These are phyloP conservation scores for Erannis defoliaria DNA, from an alignment of 2,888 invertebrate species.

Conservation along the genomic window DNA sequence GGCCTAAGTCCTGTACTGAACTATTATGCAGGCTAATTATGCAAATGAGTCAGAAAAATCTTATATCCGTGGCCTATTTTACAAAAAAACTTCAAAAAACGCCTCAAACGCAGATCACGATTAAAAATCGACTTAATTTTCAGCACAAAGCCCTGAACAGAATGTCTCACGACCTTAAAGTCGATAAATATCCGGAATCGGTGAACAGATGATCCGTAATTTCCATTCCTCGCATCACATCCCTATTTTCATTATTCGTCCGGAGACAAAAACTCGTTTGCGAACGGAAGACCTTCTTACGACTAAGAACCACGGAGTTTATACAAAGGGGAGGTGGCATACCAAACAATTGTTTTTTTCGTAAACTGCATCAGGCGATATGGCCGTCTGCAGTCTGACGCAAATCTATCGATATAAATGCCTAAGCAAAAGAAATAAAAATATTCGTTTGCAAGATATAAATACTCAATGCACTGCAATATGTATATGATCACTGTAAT, in stretches of 20 bases:
- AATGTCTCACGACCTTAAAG: slow-evolving; percentile 10
- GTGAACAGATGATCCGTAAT: slow-evolving; percentile 37
- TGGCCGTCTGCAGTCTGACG: no score
- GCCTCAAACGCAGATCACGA: not conserved
- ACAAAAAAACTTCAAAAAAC: not conserved
- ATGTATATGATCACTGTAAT: no score
- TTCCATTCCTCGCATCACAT: slow-evolving; percentile 36
- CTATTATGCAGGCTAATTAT: no score
- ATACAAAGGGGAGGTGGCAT: not conserved
- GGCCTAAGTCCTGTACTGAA: no score
- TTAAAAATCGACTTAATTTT: not conserved
- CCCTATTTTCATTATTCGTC: slow-evolving; percentile 49
- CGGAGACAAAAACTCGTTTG: slow-evolving; percentile 49
- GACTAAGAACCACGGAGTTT: slow-evolving; percentile 22
- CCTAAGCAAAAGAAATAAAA: no score
- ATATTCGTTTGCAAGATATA: no score
- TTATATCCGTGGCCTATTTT: not conserved
- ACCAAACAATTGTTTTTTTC: no score
- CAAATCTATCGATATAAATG: no score
- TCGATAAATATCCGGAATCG: slow-evolving; percentile 32
- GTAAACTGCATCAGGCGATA: no score
- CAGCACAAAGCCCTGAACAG: slow-evolving; percentile 1
- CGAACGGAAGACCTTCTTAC: slow-evolving; percentile 46
- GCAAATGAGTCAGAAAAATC: no score
- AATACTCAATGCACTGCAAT: no score